phyloP scores from a whole-genome alignment of 2,113 vertebrate species.

The Podiceps cristatus region DNA sequence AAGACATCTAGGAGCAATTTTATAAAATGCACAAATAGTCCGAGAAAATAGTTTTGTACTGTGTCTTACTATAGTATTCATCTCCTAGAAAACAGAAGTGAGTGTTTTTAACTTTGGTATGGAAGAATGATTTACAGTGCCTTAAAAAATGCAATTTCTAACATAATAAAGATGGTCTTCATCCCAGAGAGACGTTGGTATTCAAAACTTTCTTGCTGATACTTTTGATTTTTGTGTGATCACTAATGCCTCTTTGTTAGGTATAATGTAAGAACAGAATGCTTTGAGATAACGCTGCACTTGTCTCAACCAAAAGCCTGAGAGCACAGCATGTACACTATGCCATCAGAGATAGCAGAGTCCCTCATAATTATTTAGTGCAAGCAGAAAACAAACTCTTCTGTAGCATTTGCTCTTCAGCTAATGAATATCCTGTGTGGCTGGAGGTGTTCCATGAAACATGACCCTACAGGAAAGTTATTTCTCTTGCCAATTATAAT shows the following conservation, averaged over 20 bases:
- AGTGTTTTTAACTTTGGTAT: background rate
- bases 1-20: background rate
- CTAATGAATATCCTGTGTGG: background rate
- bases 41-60: background rate
- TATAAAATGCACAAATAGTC: background rate
- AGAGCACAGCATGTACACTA: background rate
- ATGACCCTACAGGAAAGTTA: background rate
- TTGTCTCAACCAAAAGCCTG: background rate
- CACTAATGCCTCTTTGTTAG: background rate
- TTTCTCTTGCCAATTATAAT: background rate
- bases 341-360: background rate
- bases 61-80: background rate
- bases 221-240: background rate
- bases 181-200: background rate
- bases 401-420: background rate
- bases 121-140: background rate
- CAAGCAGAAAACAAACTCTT: background rate
- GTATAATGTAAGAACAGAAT: background rate
- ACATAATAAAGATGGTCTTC: background rate
- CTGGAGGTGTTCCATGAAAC: background rate
- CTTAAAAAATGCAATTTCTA: background rate
- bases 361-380: background rate
- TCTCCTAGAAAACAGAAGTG: background rate
- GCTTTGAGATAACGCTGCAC: background rate
- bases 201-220: background rate